Conservation (phyloP, 2,113 vertebrate genomes). For the Dasypus novemcinctus region DNA sequence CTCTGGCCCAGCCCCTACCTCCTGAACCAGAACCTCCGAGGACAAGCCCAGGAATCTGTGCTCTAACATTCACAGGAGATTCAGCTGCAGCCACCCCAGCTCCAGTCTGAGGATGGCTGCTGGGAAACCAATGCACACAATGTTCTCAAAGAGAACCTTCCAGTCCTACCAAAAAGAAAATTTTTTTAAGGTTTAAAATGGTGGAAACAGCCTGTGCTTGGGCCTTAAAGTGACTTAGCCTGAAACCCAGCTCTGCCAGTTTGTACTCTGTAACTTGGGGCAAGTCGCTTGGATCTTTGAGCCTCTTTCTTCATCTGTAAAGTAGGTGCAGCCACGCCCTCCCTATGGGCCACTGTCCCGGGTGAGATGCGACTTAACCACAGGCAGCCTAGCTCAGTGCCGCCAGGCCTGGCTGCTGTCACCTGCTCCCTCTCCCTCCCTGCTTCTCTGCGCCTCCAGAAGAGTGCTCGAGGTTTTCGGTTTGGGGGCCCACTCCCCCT, state of each 20-base stretch:
- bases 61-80: not conserved
- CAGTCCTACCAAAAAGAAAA: not conserved
- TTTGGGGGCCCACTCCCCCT: too few relatives aligned
- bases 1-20: not conserved
- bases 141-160: not conserved
- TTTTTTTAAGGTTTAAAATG: not conserved
- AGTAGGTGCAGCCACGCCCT: not conserved
- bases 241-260: not conserved
- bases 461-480: not conserved
- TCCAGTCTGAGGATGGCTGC: not conserved
- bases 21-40: not conserved
- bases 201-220: not conserved
- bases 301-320: not conserved
- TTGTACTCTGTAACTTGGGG: not conserved
- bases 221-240: too few relatives aligned
- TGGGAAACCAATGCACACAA: not conserved
- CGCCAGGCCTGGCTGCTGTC: not conserved
- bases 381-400: too few relatives aligned
- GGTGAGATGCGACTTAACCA: too few relatives aligned
- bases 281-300: not conserved
- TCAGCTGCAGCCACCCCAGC: not conserved
- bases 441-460: not conserved
- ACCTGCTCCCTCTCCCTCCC: not conserved
- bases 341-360: not conserved
- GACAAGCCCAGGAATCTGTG: not conserved